Conservation (phyloP, 1,140 invertebrate genomes). For the Rhyzopertha dominica region DNA sequence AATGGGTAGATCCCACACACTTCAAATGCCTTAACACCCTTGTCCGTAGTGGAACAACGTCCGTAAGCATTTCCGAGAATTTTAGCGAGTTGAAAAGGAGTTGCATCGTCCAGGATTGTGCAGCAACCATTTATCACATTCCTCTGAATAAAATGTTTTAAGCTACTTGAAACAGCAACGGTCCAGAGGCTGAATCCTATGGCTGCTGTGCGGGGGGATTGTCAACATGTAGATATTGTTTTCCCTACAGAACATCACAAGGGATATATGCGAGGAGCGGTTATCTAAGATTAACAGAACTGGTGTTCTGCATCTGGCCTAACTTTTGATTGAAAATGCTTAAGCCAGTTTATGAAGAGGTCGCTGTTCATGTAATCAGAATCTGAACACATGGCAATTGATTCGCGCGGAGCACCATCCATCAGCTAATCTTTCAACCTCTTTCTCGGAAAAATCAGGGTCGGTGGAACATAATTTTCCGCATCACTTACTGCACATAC, state of each 20-base stretch:
- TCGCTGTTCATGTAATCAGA: conserved; percentile 12
- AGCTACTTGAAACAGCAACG: too few relatives aligned
- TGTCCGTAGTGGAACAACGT: too few relatives aligned
- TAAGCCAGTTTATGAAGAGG: conserved; percentile 14
- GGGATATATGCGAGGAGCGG: conserved; percentile 11
- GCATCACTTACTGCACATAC: conserved; percentile 39
- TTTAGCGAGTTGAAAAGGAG: too few relatives aligned
- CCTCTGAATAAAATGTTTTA: too few relatives aligned
- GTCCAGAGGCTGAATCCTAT: conserved; percentile 15
- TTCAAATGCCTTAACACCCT: too few relatives aligned
- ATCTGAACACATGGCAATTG: too few relatives aligned
- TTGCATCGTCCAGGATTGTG: too few relatives aligned
- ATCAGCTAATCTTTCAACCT: conserved; percentile 35
- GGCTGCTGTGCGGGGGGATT: conserved; percentile 13
- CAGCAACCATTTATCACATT: too few relatives aligned
- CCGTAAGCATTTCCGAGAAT: too few relatives aligned
- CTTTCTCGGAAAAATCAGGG: conserved; percentile 35
- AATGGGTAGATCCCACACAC: too few relatives aligned
- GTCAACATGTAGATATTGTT: conserved; percentile 14
- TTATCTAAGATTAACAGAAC: conserved; percentile 20
- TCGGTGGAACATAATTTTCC: conserved; percentile 38
- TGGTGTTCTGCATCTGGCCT: conserved; percentile 10
- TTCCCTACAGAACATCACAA: conserved; percentile 5
- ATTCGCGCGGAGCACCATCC: conserved; percentile 26
- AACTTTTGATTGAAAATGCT: conserved; percentile 17